Base-by-base conservation (phyloP, 1,140 invertebrate species). In the Pentalonia nigronervosa region DNA sequence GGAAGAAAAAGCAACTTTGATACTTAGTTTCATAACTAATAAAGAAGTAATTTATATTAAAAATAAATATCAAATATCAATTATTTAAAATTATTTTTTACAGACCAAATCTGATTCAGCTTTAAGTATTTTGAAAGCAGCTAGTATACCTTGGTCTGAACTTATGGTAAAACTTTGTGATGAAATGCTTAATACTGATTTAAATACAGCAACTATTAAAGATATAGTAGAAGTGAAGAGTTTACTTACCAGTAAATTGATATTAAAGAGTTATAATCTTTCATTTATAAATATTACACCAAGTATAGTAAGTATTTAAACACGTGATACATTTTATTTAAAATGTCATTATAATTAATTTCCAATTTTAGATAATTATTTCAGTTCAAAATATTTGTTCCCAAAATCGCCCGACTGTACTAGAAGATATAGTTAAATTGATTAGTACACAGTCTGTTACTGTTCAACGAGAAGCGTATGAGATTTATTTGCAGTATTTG, bases 261-360 rank as follows among this genome's bases (percentile, higher is more conserved):
- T 93, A 41, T 86, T 93, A n/a, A 93, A 93, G 20, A 93, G 48
- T 86, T 93, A 93, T 84, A 93, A 93, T 53, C 20, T 93, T 81
- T 81, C 41, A 21, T 86, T 86, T 56, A 41, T 23, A 25, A 93
- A 93, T 60, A 93, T 93, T n/a, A 93, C 91, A 53, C 91, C 91
- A 53, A 50, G 81, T 56, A 53, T 93, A 93, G 91, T 93, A 86
- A 45, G 91, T 93, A 86, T 83, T 93, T 45, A 6, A 81, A 25
- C 9, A 56, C 20, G 1, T 86, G 36, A 48, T 90, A 1, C 41
- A 14, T 56, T 25, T 47, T 84, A 9, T 86, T 86, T 1, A 17
- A 47, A 30, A 48, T 87, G n/a, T n/a, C 9, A 48, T n/a, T 47
- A 45, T 76, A 30, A 67, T 17, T 76, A 45, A 76, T 60, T 81